Percentiles rank a stretch among this genome's conserved stretches.
phyloP scores from a whole-genome alignment of 2,113 vertebrate genomes.

The Hemiprocne comata region DNA sequence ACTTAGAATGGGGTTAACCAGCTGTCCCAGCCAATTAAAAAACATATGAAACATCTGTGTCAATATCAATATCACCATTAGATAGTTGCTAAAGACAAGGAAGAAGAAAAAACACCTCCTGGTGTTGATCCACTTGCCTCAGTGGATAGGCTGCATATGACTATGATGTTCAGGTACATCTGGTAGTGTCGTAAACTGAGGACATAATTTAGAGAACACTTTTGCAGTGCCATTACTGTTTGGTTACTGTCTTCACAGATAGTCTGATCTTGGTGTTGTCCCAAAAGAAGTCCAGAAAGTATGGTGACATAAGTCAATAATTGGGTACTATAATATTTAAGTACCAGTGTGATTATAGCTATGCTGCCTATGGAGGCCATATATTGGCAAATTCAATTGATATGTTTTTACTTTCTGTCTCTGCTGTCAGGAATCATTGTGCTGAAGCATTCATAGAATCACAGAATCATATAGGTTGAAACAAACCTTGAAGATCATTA shows the following conservation, averaged over 20 bases:
- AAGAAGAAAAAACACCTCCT: neutral
- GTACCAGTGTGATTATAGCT: neutral
- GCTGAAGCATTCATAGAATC: neutral
- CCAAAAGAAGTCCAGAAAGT: neutral
- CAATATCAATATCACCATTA: neutral
- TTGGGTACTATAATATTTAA: neutral
- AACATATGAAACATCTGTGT: neutral
- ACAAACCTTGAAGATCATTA: too few species aligned
- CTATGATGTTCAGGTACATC: neutral
- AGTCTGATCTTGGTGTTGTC: neutral
- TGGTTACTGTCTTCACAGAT: neutral
- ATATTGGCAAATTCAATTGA: rapidly evolving
- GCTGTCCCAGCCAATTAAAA: neutral
- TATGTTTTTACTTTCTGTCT: neutral
- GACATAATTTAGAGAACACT: neutral
- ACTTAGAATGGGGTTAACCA: neutral
- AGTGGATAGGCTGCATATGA: neutral
- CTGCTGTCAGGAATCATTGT: neutral
- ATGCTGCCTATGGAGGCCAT: neutral
- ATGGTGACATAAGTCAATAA: neutral
- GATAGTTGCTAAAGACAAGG: neutral
- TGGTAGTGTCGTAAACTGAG: neutral
- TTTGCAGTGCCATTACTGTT: neutral
- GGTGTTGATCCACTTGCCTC: neutral
- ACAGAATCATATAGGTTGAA: too few species aligned